Conservation (phyloP, 2,797 vertebrate species). For the Gobionotothen gibberifrons region DNA sequence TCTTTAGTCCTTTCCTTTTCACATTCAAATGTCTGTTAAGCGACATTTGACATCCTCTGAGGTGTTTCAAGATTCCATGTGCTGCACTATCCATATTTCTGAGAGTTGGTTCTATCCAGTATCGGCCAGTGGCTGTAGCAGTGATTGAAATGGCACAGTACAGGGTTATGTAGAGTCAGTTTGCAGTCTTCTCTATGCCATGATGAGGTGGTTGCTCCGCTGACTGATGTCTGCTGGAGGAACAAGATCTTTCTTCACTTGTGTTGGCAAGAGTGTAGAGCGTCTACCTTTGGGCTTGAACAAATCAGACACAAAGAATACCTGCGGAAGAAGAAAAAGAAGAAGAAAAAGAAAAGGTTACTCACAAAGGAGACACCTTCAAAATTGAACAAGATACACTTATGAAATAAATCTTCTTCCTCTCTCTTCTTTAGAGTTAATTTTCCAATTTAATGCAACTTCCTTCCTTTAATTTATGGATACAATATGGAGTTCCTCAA, state of each 20-base stretch:
- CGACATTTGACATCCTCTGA: conserved; percentile 24
- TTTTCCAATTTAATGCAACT: not conserved
- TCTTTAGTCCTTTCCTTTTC: conserved; percentile 36
- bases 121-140: conserved; percentile 57
- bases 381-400: not conserved
- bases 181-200: conserved; percentile 84
- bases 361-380: not conserved
- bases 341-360: not conserved
- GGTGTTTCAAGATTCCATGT: conserved; percentile 32
- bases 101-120: conserved; percentile 53
- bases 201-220: conserved; percentile 91
- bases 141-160: conserved; percentile 58
- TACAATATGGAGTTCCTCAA: not conserved
- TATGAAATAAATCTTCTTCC: not conserved
- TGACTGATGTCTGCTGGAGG: conserved; percentile 92
- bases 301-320: conserved; percentile 94
- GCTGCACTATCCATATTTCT: conserved; percentile 39
- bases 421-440: not conserved
- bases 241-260: conserved; percentile 90
- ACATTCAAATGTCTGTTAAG: conserved; percentile 57
- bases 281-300: conserved; percentile 89
- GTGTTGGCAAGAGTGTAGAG: conserved; percentile 77
- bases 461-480: not conserved
- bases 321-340: conserved; percentile 74
- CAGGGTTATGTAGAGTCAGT: conserved; percentile 51